Percentiles rank a stretch among this genome's conserved stretches.
phyloP scores from a whole-genome alignment of 1,140 invertebrate genomes.

The Papilio xuthus region DNA sequence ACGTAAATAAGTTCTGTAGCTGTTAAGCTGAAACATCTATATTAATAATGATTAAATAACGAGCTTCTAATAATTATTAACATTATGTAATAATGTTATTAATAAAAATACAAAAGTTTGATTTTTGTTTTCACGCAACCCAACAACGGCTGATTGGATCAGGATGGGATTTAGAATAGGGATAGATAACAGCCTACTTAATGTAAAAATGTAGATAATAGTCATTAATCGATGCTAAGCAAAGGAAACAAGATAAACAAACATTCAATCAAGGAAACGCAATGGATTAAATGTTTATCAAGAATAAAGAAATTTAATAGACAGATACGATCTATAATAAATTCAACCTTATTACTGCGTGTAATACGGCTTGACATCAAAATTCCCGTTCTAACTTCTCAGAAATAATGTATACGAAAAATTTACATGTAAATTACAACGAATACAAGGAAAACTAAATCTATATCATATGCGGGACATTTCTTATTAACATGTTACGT shows the following conservation, averaged over 20 bases:
- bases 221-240: not conserved
- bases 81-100: too few species aligned
- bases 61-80: too few species aligned
- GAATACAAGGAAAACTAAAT: slow-evolving; percentile 35
- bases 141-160: too few species aligned
- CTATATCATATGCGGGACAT: slow-evolving; percentile 17
- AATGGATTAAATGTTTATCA: slow-evolving; percentile 29
- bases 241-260: slow-evolving; percentile 21
- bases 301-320: slow-evolving; percentile 13
- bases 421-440: slow-evolving; percentile 24
- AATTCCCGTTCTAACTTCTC: slow-evolving; percentile 18
- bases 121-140: too few species aligned
- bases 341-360: slow-evolving; percentile 20
- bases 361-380: slow-evolving; percentile 25
- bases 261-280: slow-evolving; percentile 27
- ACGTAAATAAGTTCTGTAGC: too few species aligned
- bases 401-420: slow-evolving; percentile 33
- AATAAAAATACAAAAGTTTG: too few species aligned
- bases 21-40: too few species aligned
- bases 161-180: too few species aligned
- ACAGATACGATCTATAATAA: slow-evolving; percentile 17
- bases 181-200: not conserved
- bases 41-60: too few species aligned
- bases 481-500: slow-evolving; percentile 17
- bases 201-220: not conserved